Conservation (phyloP, 2,888 invertebrate species). For the Amphipoea lucens region DNA sequence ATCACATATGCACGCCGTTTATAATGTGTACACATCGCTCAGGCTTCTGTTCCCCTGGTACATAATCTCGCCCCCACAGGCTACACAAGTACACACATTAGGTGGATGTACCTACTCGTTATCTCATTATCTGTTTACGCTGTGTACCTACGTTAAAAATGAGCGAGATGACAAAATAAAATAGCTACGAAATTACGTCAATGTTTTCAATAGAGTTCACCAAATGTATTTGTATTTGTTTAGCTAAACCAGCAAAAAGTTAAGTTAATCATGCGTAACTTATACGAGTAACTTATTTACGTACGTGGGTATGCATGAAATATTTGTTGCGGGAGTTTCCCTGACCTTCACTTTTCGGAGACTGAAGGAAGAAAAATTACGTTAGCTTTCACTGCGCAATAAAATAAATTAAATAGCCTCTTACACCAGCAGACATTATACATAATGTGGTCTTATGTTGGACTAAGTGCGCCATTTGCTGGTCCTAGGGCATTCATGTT, state of each 20-base stretch:
- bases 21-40: conserved; percentile 34
- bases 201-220: conserved; percentile 1
- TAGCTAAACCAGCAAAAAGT: conserved; percentile 9
- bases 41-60: conserved; percentile 21
- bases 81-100: conserved; percentile 17
- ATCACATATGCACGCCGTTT: conserved; percentile 55
- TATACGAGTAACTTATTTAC: conserved; percentile 26
- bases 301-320: conserved; percentile 4
- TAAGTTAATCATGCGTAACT: conserved; percentile 19
- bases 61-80: conserved; percentile 17
- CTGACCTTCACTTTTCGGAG: conserved; percentile 34
- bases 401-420: conserved; percentile 36
- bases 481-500: not conserved
- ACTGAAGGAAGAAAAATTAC: conserved; percentile 29
- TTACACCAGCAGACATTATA: conserved; percentile 7
- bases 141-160: not conserved
- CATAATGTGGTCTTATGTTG: conserved; percentile 17
- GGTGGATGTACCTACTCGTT: not conserved
- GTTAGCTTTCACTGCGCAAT: conserved; percentile 22
- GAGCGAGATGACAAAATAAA: not conserved
- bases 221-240: not conserved
- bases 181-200: not conserved
- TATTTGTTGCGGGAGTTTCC: conserved; percentile 21
- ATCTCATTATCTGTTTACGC: conserved; percentile 10
- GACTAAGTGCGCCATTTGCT: conserved; percentile 7